Evolutionary conservation across 2,888 invertebrate genomes (phyloP).

Genomic region (Onthophagus sagittarius): DNA sequence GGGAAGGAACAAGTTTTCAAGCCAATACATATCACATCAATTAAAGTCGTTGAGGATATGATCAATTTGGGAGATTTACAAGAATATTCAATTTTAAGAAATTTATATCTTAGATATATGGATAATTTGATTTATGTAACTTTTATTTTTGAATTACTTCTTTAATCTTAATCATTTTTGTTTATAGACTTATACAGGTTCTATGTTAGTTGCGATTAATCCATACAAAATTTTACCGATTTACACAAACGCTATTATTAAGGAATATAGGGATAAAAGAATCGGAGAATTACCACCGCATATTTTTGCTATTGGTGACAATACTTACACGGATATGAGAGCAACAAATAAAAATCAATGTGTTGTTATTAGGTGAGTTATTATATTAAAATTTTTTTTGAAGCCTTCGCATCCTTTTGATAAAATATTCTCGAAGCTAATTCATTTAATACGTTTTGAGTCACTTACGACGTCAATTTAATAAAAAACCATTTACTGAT

Average conservation of each 20-base stretch:
- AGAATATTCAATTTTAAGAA: constrained; percentile 89
- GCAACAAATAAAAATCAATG: constrained; percentile 78
- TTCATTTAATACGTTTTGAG: no score
- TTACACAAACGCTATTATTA: constrained; percentile 85
- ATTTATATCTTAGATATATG: constrained; percentile 84
- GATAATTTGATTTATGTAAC: constrained; percentile 88
- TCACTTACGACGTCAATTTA: no score
- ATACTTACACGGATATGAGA: constrained; percentile 79
- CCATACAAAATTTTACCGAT: constrained; percentile 94
- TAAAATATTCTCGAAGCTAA: no score
- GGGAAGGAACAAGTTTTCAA: constrained; percentile 61
- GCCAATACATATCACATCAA: constrained; percentile 74
- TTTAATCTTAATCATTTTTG: background rate
- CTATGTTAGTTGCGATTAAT: constrained; percentile 92
- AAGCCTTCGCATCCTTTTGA: background rate
- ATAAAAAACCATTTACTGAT: no score
- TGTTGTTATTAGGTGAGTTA: constrained; percentile 80
- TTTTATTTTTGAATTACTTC: constrained; percentile 49
- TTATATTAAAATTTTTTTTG: background rate
- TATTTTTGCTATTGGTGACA: constrained; percentile 93
- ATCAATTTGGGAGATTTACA: constrained; percentile 91
- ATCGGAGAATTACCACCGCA: constrained; percentile 89
- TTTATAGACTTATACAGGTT: constrained; percentile 87
- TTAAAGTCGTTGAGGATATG: constrained; percentile 90
- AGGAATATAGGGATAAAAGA: constrained; percentile 74